Evolutionary conservation across 2,888 invertebrate genomes (phyloP), one percentile per base, ranked within the genome.

Genomic region (Drymonia ruficornis): DNA sequence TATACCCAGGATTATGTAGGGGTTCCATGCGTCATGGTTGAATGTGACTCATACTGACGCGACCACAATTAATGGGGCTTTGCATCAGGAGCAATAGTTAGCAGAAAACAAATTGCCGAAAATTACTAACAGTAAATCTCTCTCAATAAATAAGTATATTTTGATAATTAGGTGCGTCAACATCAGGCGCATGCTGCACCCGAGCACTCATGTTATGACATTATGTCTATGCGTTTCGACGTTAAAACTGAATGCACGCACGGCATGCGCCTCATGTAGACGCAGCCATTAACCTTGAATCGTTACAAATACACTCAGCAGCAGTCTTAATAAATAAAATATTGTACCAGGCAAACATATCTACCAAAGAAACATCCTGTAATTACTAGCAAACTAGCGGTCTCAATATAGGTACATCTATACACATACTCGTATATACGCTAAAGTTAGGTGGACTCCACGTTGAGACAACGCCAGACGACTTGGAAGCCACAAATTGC

Each of bases 401-500:
- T 57, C 57, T 56, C 65, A 57, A 55, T 57, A 52, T 50, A 63
- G 55, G 11, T 36, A n/a, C 55, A 63, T 49, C 56, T 61, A 49
- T 55, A 13, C 47, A 42, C 15, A 7, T 18, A 42, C 23, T 44
- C 11, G 44, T 44, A 43, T 28, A 23, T 28, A 23, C 29, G 38
- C n/a, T 50, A 45, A 52, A 67, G 60, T 74, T 58, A 56, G 40
- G 65, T 59, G 72, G 63, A 61, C 65, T 61, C 55, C 53, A 52
- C 61, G 53, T 43, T 67, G 70, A 70, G 70, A 64, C 50, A 61
- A 58, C 61, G 60, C 61, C 56, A 62, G 61, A 58, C 59, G 63
- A 74, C 65, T 75, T 75, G 55, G 72, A 63, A 70, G 61, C 70
- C 70, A 70, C 70, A 70, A 70, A 70, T 70, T 70, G 67, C 70